Evolutionary conservation across 2,888 invertebrate genomes (phyloP), one percentile per base, ranked within the genome.

Genomic region (Gryllus longicercus): DNA sequence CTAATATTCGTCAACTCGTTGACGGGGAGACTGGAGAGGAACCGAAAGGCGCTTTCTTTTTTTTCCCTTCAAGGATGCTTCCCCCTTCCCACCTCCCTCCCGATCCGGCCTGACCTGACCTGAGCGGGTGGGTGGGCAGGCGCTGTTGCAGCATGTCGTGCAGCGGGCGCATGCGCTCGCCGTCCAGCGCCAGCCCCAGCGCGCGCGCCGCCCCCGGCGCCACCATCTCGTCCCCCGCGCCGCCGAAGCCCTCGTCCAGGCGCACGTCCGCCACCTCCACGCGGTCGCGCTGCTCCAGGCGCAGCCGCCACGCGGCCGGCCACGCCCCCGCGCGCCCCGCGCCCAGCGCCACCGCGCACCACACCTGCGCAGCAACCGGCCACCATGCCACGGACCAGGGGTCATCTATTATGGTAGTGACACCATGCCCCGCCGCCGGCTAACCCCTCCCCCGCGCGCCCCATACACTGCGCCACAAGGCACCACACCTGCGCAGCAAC

Each of bases 241-340:
- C 63, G 14, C 63, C 63, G 8, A 63, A 63, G 63, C 63, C 63
- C n/a, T 63, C 63, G 16, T 63, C 63, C 63, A 63, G 63, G 16
- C n/a, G 63, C 63, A 63, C 63, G 63, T 16, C 63, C 63, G n/a
- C 63, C 63, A 63, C 63, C 63, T 63, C 63, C 63, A 63, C 16
- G 16, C 14, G 16, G 14, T 63, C 63, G 14, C n/a, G 16, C 14
- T 63, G 63, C 14, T 63, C 16, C 16, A 63, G n/a, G n/a, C 63
- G 3, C 63, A 63, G 16, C 14, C n/a, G 14, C 63, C 63, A 63
- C 63, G 14, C 63, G 8, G 63, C 16, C 14, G 63, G 63, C 63
- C 63, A 63, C 14, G 16, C 63, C 16, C 63, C n/a, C n/a, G 16
- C 63, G 8, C 63, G 16, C 5, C 63, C 63, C 63, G 0, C 4